phyloP scores from a whole-genome alignment of 2,797 vertebrate species.

The Mormyrus hasselquistii region DNA sequence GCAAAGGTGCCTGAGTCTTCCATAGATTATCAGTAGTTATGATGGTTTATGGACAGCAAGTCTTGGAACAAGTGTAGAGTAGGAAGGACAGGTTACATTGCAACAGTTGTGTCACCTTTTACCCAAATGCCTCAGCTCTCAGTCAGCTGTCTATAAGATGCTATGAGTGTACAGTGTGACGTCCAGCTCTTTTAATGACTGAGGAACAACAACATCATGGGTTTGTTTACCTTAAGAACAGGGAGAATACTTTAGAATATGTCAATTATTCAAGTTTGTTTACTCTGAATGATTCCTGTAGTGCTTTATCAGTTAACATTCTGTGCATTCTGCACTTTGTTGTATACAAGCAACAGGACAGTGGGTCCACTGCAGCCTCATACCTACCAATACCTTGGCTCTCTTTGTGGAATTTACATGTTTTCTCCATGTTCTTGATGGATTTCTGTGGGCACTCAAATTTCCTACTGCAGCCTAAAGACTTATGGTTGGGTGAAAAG shows the following conservation, averaged over 20 bases:
- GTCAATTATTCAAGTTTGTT: not conserved
- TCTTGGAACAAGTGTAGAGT: not conserved
- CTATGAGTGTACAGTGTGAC: not conserved
- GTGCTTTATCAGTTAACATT: not conserved
- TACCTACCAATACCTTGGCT: not conserved
- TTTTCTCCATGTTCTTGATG: not conserved
- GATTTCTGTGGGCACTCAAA: not conserved
- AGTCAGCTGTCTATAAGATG: not conserved
- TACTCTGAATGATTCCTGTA: not conserved
- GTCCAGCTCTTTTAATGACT: not conserved
- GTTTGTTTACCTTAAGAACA: not conserved
- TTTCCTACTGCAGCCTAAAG: not conserved
- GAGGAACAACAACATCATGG: not conserved
- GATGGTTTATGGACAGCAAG: not conserved
- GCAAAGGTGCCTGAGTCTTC: not conserved
- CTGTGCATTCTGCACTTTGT: not conserved
- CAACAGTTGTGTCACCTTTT: not conserved
- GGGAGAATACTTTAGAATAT: not conserved
- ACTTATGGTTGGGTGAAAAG: not conserved
- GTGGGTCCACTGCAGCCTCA: not conserved
- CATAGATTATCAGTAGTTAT: not conserved
- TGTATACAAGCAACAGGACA: not conserved
- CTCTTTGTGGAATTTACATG: not conserved
- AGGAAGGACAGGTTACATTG: not conserved
- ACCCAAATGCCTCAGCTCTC: not conserved